A percentile compares a stretch with the other conserved stretches of the same genome.
These are phyloP conservation scores for Microcebus lehilahytsara DNA, from an alignment of 2,113 vertebrate species.

Conservation along the genomic window DNA sequence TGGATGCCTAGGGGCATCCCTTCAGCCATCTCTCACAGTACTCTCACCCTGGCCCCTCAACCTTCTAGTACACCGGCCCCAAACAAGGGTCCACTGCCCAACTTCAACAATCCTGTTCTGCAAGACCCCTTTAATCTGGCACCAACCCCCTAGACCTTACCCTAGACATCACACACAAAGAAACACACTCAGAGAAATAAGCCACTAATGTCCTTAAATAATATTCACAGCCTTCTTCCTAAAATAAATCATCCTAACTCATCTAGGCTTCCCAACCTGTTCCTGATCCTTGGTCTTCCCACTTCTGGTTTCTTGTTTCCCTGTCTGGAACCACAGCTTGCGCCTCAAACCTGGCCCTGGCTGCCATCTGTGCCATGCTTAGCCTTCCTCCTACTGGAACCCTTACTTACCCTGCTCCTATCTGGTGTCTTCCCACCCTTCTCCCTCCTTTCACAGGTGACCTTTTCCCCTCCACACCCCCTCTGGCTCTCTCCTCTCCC, in stretches of 20 bases:
- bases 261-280: neutral
- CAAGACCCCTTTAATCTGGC: neutral
- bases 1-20: neutral
- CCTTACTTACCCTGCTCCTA: neutral
- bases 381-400: neutral
- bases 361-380: neutral
- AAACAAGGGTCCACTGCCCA: neutral
- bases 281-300: neutral
- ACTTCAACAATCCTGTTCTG: neutral
- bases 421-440: neutral
- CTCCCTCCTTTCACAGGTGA: neutral
- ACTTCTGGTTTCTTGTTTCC: neutral
- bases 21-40: neutral
- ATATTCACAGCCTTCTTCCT: neutral
- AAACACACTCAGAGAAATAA: neutral
- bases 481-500: neutral
- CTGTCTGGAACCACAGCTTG: neutral
- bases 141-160: neutral
- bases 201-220: neutral
- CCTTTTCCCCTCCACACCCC: neutral
- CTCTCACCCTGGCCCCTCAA: neutral
- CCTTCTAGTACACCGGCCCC: neutral
- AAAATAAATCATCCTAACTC: neutral
- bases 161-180: neutral
- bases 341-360: neutral